Evolutionary conservation across 1,140 invertebrate genomes (phyloP).

Genomic region (Acromyrmex charruanus): DNA sequence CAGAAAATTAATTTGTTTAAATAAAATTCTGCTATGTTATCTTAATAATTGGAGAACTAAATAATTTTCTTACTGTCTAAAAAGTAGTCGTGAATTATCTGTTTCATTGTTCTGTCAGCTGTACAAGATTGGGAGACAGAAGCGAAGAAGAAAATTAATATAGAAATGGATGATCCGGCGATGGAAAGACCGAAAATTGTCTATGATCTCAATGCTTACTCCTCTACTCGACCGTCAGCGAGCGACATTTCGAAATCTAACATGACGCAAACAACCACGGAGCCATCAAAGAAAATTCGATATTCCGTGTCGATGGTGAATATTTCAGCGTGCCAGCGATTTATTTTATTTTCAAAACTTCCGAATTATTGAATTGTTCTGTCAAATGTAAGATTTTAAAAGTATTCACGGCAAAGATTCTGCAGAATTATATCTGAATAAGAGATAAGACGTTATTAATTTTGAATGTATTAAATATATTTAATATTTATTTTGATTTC

Average conservation of each 20-base stretch:
- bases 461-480: not conserved
- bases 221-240: conserved; percentile 47
- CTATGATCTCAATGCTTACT: conserved; percentile 70
- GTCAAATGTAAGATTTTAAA: conserved; percentile 1
- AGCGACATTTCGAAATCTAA: conserved; percentile 53
- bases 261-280: conserved; percentile 15
- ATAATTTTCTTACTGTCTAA: not conserved
- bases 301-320: conserved; percentile 74
- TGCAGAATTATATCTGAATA: not conserved
- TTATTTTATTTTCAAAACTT: conserved; percentile 20
- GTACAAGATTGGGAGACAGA: conserved; percentile 63
- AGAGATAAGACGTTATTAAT: not conserved
- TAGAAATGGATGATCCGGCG: conserved; percentile 23
- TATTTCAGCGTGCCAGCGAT: not conserved
- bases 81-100: not conserved
- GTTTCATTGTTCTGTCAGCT: not conserved
- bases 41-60: not conserved
- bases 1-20: not conserved
- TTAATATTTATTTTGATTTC: not conserved
- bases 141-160: conserved; percentile 43
- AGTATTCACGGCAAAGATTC: not conserved
- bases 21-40: conserved; percentile 10
- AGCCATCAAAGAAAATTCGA: conserved; percentile 57
- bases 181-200: conserved; percentile 71
- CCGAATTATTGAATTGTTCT: conserved; percentile 1